A percentile compares a stretch with the other conserved stretches of the same genome.
Conservation (phyloP, 2,888 invertebrate species). For the Pseudococcus viburni region DNA sequence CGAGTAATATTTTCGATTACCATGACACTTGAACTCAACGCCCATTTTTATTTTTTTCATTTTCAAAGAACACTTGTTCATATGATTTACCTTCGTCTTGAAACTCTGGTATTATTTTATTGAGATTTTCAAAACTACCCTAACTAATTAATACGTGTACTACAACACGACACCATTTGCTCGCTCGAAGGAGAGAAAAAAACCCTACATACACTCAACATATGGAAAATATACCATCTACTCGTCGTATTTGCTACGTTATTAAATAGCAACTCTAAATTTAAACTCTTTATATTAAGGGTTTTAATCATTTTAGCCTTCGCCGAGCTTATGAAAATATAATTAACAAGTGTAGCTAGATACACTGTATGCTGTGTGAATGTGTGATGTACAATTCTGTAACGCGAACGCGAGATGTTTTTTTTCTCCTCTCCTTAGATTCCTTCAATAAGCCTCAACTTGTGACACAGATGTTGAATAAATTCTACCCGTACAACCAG, state of each 20-base stretch:
- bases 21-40: not conserved
- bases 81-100: not conserved
- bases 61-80: not conserved
- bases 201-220: not conserved
- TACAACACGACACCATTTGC: not conserved
- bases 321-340: conserved; percentile 38
- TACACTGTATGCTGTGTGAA: too few relatives aligned
- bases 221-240: conserved; percentile 37
- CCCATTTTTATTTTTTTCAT: not conserved
- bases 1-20: not conserved
- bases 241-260: not conserved
- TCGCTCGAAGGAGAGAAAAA: not conserved
- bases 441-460: not conserved
- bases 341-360: conserved; percentile 31
- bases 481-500: not conserved
- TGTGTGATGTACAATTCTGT: not conserved
- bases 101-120: not conserved
- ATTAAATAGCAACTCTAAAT: conserved; percentile 49
- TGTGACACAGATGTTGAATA: conserved; percentile 39
- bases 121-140: not conserved
- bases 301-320: conserved; percentile 54
- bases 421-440: not conserved
- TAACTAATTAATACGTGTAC: not conserved
- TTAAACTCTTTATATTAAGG: conserved; percentile 33
- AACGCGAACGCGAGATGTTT: conserved; percentile 10